phyloP scores from a whole-genome alignment of 2,113 vertebrate species.

The Seriola rivoliana region DNA sequence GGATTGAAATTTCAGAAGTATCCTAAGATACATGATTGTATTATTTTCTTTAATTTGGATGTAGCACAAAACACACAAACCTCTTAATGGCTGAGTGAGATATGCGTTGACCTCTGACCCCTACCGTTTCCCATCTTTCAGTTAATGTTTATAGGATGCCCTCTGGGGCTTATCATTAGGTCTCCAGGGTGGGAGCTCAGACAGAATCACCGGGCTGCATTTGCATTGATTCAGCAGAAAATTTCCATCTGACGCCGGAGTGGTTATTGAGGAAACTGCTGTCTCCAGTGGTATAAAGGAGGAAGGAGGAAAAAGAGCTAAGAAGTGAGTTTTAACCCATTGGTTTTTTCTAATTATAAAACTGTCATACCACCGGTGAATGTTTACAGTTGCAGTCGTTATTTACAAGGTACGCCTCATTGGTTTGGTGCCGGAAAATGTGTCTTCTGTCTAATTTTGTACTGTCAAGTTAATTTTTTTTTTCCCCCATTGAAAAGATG shows the following conservation, averaged over 20 bases:
- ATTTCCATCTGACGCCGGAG: not conserved
- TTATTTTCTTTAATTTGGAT: not conserved
- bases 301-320: not conserved
- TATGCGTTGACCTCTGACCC: conserved; percentile 30
- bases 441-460: not conserved
- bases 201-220: conserved; percentile 24
- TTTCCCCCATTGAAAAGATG: not conserved
- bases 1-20: too few relatives aligned
- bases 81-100: not conserved
- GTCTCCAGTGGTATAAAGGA: not conserved
- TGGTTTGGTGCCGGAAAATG: not conserved
- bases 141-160: conserved; percentile 1
- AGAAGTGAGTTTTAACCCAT: not conserved
- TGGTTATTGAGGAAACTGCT: conserved; percentile 43
- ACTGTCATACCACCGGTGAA: not conserved
- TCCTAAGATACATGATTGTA: too few relatives aligned
- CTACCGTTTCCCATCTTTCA: not conserved
- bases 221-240: conserved; percentile 60
- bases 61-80: not conserved
- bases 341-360: conserved; percentile 44
- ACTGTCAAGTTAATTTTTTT: not conserved
- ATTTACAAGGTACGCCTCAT: conserved; percentile 21
- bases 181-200: conserved; percentile 38
- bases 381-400: conserved; percentile 18
- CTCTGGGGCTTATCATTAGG: conserved; percentile 30